A percentile compares a stretch with the other conserved stretches of the same genome.
Evolutionary conservation across 2,113 vertebrate genomes (phyloP).

Genomic region (Pan paniscus): DNA sequence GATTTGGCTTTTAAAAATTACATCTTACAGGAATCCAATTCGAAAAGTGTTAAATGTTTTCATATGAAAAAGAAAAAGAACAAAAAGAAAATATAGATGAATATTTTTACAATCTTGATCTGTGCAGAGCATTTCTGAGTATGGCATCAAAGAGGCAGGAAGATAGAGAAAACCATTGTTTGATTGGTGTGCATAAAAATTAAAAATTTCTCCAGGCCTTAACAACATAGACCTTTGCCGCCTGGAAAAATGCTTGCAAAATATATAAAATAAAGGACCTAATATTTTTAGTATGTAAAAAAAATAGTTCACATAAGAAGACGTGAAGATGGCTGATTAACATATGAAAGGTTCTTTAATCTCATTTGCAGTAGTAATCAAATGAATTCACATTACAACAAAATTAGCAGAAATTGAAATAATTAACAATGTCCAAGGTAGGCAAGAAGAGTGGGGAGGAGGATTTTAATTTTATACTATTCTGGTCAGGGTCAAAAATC

Average conservation of each 20-base stretch:
- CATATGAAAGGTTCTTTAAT: neutral
- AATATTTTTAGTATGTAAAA: neutral
- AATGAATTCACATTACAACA: neutral
- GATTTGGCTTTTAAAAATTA: neutral
- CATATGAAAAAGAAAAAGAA: constrained; percentile 34
- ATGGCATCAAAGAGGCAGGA: neutral
- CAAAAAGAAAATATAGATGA: neutral
- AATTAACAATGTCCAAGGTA: neutral
- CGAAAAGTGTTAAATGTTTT: neutral
- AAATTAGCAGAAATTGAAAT: constrained; percentile 41
- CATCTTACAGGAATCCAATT: neutral
- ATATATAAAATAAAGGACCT: neutral
- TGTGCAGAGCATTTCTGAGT: neutral
- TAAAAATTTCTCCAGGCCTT: neutral
- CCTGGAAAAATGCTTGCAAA: neutral
- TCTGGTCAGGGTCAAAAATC: neutral
- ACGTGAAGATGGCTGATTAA: neutral
- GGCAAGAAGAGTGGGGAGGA: neutral
- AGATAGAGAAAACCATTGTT: neutral
- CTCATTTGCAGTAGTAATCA: constrained; percentile 13
- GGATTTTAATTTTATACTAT: neutral
- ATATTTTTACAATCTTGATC: constrained; percentile 2
- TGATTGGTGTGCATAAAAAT: neutral
- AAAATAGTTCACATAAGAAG: neutral
- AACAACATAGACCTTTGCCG: neutral